Evolutionary conservation across 1,140 invertebrate species (phyloP).

Genomic region (Aphaenogaster floridana): DNA sequence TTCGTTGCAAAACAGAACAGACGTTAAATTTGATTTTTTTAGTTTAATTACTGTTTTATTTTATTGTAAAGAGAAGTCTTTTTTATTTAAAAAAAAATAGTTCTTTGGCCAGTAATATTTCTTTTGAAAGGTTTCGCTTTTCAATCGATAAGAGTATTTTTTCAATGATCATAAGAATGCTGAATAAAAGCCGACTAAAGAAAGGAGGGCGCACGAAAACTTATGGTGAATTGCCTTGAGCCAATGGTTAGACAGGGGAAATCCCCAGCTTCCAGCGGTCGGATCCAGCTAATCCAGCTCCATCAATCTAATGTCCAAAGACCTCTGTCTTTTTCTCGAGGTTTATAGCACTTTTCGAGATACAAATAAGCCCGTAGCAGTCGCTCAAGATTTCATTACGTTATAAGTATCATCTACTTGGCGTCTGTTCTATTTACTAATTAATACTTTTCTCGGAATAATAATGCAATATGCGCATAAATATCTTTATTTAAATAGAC

Average conservation of each 20-base stretch:
- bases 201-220: constrained; percentile 65
- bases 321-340: constrained; percentile 62
- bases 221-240: constrained; percentile 77
- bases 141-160: constrained; percentile 52
- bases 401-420: background rate
- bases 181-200: constrained; percentile 66
- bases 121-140: background rate
- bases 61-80: no score
- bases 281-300: constrained; percentile 81
- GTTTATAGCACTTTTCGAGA: constrained; percentile 56
- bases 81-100: background rate
- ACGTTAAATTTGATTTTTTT: no score
- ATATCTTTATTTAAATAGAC: background rate
- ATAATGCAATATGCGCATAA: background rate
- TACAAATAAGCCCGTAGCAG: constrained; percentile 38
- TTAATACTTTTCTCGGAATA: constrained; percentile 38
- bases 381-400: constrained; percentile 38
- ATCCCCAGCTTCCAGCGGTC: constrained; percentile 77
- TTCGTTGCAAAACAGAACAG: no score
- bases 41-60: no score
- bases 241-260: constrained; percentile 78
- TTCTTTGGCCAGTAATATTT: background rate
- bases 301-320: constrained; percentile 82
- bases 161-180: constrained; percentile 70
- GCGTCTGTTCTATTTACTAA: background rate